Conservation (phyloP, 2,113 vertebrate species). For the Hyla sarda region DNA sequence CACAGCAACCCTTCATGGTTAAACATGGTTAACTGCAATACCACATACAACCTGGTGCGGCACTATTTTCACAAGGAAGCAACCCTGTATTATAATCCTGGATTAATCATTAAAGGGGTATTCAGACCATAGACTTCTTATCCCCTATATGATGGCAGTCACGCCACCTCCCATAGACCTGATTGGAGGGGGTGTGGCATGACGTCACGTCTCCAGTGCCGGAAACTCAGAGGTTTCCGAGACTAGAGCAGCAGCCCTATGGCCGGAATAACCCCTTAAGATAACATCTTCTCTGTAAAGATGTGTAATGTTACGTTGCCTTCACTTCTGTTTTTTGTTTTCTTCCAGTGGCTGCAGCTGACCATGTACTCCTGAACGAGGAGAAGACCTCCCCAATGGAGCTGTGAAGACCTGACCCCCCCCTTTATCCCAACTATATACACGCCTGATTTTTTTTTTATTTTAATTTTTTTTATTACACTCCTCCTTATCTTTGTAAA, state of each 20-base stretch:
- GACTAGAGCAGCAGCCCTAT: too few relatives aligned
- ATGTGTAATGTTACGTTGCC: neutral
- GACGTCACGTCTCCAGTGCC: too few relatives aligned
- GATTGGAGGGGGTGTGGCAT: too few relatives aligned
- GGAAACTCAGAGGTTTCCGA: too few relatives aligned
- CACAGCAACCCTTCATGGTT: too few relatives aligned
- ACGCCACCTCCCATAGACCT: too few relatives aligned
- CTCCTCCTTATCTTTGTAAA: constrained; percentile 26
- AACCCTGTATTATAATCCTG: too few relatives aligned
- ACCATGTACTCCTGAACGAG: constrained; percentile 62
- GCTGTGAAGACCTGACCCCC: constrained; percentile 35
- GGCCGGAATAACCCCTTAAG: neutral
- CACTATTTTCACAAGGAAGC: neutral
- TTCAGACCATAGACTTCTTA: too few relatives aligned
- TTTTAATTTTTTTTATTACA: constrained; percentile 25
- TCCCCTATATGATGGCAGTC: too few relatives aligned
- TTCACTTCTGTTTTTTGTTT: neutral
- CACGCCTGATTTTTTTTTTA: neutral
- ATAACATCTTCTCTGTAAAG: neutral
- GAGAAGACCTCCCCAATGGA: neutral
- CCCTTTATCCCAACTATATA: constrained; percentile 18
- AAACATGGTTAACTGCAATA: too few relatives aligned
- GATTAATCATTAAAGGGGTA: too few relatives aligned
- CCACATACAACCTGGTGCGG: too few relatives aligned
- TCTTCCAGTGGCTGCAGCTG: constrained; percentile 63